Evolutionary conservation across 1,140 invertebrate species (phyloP).

Genomic region (Drosophila leontia): DNA sequence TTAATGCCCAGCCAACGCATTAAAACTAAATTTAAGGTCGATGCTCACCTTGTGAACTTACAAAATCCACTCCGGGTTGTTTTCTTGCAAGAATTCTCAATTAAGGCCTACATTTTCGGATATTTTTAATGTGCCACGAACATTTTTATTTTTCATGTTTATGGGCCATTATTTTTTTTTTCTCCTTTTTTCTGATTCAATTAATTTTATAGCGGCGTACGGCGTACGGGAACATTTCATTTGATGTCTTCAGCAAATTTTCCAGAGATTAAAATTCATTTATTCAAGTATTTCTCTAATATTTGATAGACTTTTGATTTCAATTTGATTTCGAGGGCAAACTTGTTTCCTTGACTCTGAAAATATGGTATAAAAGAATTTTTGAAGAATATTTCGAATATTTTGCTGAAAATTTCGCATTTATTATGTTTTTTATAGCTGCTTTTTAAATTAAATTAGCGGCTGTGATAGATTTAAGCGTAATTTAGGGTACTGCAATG

Average conservation of each 20-base stretch:
- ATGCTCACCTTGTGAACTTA: slow-evolving; percentile 44
- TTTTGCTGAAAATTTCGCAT: neutral
- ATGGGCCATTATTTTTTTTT: slow-evolving; percentile 48
- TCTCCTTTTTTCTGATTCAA: slow-evolving; percentile 67
- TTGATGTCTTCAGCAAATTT: slow-evolving; percentile 72
- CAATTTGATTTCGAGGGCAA: slow-evolving; percentile 9
- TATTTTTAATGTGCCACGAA: slow-evolving; percentile 65
- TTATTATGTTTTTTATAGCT: neutral
- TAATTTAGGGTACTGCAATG: neutral
- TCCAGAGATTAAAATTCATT: slow-evolving; percentile 59
- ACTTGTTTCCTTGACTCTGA: slow-evolving; percentile 4
- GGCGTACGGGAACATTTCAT: slow-evolving; percentile 64
- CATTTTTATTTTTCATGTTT: slow-evolving; percentile 61
- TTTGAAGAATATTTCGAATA: neutral
- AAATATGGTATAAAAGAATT: neutral
- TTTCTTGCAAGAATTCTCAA: slow-evolving; percentile 44
- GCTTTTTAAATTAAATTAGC: neutral
- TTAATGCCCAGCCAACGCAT: slow-evolving; percentile 18
- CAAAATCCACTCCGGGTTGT: slow-evolving; percentile 30
- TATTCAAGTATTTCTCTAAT: slow-evolving; percentile 39
- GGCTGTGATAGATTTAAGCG: neutral
- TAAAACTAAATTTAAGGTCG: slow-evolving; percentile 38
- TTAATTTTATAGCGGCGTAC: slow-evolving; percentile 61
- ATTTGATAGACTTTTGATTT: slow-evolving; percentile 18
- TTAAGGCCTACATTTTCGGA: slow-evolving; percentile 47